Conservation (phyloP, 2,113 vertebrate species). For the Scalopus aquaticus region DNA sequence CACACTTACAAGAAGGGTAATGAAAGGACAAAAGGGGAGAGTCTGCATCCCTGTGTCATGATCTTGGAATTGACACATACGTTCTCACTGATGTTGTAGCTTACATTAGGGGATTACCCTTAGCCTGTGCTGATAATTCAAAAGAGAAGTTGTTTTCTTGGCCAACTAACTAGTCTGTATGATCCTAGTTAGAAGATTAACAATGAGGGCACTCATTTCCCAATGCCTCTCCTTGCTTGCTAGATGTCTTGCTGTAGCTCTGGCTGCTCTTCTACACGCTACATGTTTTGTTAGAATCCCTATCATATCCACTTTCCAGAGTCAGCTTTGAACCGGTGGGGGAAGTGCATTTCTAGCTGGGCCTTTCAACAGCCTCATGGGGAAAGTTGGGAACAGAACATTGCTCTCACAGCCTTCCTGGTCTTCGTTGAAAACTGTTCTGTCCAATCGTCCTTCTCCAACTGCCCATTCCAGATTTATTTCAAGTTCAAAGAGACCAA, state of each 20-base stretch:
- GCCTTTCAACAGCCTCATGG: neutral
- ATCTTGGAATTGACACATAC: neutral
- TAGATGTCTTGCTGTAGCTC: neutral
- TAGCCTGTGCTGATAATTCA: neutral
- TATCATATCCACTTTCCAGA: neutral
- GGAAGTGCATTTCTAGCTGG: neutral
- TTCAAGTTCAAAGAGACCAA: constrained; percentile 10
- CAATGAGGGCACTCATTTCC: neutral
- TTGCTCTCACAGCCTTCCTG: neutral
- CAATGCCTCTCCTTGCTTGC: neutral
- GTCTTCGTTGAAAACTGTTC: neutral
- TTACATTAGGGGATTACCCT: neutral
- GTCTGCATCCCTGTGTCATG: neutral
- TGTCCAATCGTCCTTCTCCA: neutral
- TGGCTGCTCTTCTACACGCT: neutral
- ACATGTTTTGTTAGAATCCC: neutral
- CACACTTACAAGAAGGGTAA: neutral
- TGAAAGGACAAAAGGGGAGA: neutral
- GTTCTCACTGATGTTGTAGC: neutral
- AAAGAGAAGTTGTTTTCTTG: neutral
- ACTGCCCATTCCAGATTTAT: neutral
- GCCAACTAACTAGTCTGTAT: neutral
- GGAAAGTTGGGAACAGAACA: neutral
- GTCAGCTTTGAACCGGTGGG: neutral
- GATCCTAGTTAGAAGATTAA: neutral